Evolutionary conservation across 2,888 invertebrate genomes (phyloP), one percentile per base, ranked within the genome.

Genomic region (Germaria angustata): DNA sequence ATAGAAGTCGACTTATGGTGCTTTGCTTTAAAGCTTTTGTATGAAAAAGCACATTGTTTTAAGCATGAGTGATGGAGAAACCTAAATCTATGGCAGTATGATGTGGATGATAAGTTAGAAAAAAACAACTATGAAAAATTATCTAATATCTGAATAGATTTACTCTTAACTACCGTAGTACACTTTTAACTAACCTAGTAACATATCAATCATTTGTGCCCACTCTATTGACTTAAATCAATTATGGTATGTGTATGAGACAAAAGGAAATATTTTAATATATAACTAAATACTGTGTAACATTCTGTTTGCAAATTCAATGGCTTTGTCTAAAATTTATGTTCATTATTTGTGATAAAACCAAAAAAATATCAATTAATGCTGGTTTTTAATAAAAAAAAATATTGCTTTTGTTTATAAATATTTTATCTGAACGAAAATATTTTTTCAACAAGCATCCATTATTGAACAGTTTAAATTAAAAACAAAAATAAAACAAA

Each of bases 171-270:
- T n/a, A n/a, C n/a, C n/a, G n/a, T n/a, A n/a, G n/a, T n/a, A n/a
- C n/a, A n/a, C n/a, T n/a, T n/a, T n/a, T n/a, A n/a, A n/a, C n/a
- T n/a, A n/a, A n/a, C n/a, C n/a, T n/a, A n/a, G n/a, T n/a, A n/a
- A n/a, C n/a, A n/a, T n/a, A n/a, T n/a, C n/a, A n/a, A n/a, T n/a
- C n/a, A n/a, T n/a, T n/a, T n/a, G n/a, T n/a, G n/a, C n/a, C n/a
- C n/a, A n/a, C n/a, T n/a, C n/a, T n/a, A n/a, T n/a, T n/a, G 51
- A 72, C 61, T 72, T 49, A 36, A 72, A 72, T 72, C 72, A 72
- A 72, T 72, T 72, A 72, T 24, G 13, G n/a, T n/a, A n/a, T n/a
- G n/a, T n/a, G n/a, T 2, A 46, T 36, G 15, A 22, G 36, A 17
- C 66, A 15, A 24, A 22, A 68, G 46, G 36, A 46, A 13, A 20